Conservation (phyloP, 2,888 invertebrate species). For the Morpho deidamia region DNA sequence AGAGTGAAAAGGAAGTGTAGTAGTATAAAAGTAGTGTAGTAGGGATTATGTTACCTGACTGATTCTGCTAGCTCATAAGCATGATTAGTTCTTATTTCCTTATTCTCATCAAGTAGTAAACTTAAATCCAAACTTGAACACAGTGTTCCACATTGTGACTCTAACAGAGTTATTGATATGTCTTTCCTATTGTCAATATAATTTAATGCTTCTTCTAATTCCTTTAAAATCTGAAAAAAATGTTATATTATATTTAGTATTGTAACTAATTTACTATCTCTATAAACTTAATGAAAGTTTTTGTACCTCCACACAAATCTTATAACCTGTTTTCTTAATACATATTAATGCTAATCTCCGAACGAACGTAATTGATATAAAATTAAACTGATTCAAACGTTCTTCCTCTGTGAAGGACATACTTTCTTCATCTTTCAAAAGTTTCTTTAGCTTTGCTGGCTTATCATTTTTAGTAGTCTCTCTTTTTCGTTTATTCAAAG, state of each 20-base stretch:
- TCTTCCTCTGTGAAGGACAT: constrained; percentile 15
- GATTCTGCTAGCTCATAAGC: constrained; percentile 84
- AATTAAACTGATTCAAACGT: constrained; percentile 37
- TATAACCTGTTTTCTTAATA: constrained; percentile 46
- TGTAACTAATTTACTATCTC: neutral
- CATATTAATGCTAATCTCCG: constrained; percentile 57
- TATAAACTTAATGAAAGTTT: neutral
- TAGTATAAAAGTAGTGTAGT: no score
- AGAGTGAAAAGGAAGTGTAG: no score
- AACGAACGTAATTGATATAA: constrained; percentile 49
- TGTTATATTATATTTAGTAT: neutral
- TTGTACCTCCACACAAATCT: constrained; percentile 51
- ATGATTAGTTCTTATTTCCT: constrained; percentile 79
- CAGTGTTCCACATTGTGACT: constrained; percentile 86
- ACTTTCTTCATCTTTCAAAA: constrained; percentile 35
- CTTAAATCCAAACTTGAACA: constrained; percentile 91
- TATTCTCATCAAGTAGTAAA: constrained; percentile 79
- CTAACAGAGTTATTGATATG: constrained; percentile 83
- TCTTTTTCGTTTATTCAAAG: constrained; percentile 65
- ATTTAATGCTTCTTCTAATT: constrained; percentile 83
- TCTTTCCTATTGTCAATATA: constrained; percentile 50
- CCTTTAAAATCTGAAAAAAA: constrained; percentile 83
- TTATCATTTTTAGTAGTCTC: constrained; percentile 54
- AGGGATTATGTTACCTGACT: constrained; percentile 80
- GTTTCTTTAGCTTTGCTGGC: constrained; percentile 51